Evolutionary conservation across 1,140 invertebrate species (phyloP).

Genomic region (Drosophila equinoxialis): DNA sequence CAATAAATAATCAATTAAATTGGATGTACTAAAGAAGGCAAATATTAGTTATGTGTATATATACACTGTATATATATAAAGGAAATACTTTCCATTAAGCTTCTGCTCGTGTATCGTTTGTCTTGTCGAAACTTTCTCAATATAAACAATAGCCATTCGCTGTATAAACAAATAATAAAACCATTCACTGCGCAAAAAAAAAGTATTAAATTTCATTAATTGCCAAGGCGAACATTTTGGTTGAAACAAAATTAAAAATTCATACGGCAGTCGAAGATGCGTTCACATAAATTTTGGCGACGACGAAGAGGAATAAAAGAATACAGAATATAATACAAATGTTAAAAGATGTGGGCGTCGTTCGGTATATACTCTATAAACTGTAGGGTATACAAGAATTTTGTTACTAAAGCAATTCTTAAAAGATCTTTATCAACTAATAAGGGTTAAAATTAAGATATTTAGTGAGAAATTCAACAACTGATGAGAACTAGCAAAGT

Average conservation of each 20-base stretch:
- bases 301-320: slow-evolving; percentile 30
- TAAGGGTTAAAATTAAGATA: too few relatives aligned
- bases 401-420: too few relatives aligned
- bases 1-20: too few relatives aligned
- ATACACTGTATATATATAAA: too few relatives aligned
- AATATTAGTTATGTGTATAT: too few relatives aligned
- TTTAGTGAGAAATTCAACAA: too few relatives aligned
- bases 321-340: slow-evolving; percentile 38
- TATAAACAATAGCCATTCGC: slow-evolving; percentile 1
- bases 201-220: slow-evolving; percentile 82
- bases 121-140: slow-evolving; percentile 14
- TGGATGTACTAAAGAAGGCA: too few relatives aligned
- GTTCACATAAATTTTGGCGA: slow-evolving; percentile 72
- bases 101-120: background rate
- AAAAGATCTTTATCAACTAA: too few relatives aligned
- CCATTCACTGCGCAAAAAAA: slow-evolving; percentile 68
- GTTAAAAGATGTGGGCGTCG: slow-evolving; percentile 61
- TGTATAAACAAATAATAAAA: slow-evolving; percentile 8
- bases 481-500: too few relatives aligned
- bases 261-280: slow-evolving; percentile 70
- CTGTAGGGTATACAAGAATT: background rate
- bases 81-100: background rate
- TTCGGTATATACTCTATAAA: slow-evolving; percentile 12
- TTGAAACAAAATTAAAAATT: slow-evolving; percentile 72
- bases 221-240: slow-evolving; percentile 40